phyloP scores from a whole-genome alignment of 2,888 invertebrate species.

The Euspilapteryx auroguttella region DNA sequence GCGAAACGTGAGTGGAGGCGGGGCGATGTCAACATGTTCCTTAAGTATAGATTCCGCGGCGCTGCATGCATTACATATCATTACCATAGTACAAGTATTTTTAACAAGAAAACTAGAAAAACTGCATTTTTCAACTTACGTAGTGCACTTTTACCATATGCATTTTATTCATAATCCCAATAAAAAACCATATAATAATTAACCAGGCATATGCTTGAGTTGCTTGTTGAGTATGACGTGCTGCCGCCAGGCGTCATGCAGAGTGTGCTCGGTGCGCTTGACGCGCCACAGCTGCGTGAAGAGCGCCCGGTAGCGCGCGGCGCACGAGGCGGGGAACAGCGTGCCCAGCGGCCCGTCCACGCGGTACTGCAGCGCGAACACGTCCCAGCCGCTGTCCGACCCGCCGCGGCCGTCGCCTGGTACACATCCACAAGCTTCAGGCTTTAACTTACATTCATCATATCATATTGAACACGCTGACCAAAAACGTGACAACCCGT shows the following conservation, averaged over 20 bases:
- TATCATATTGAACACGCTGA: no score
- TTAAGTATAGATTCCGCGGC: no score
- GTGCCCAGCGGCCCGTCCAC: conserved; percentile 89
- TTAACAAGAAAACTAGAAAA: neutral
- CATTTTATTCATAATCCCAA: no score
- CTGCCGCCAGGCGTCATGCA: conserved; percentile 81
- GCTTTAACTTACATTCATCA: no score
- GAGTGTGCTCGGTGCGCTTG: conserved; percentile 84
- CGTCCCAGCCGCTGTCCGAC: conserved; percentile 88
- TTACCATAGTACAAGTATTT: no score
- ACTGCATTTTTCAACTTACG: no score
- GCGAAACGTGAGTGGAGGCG: no score
- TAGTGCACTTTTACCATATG: no score
- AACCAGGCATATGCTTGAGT: conserved; percentile 69
- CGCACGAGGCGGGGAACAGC: conserved; percentile 73
- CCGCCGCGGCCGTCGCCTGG: conserved; percentile 53
- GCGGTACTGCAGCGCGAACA: conserved; percentile 84
- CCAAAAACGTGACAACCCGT: no score
- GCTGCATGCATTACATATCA: no score
- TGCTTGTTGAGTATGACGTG: conserved; percentile 76
- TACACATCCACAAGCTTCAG: neutral
- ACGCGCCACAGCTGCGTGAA: conserved; percentile 89
- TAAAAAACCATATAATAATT: no score
- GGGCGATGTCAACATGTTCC: no score
- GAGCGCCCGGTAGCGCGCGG: conserved; percentile 75